Evolutionary conservation across 2,888 invertebrate species (phyloP).

Genomic region (Octodonta nipae): DNA sequence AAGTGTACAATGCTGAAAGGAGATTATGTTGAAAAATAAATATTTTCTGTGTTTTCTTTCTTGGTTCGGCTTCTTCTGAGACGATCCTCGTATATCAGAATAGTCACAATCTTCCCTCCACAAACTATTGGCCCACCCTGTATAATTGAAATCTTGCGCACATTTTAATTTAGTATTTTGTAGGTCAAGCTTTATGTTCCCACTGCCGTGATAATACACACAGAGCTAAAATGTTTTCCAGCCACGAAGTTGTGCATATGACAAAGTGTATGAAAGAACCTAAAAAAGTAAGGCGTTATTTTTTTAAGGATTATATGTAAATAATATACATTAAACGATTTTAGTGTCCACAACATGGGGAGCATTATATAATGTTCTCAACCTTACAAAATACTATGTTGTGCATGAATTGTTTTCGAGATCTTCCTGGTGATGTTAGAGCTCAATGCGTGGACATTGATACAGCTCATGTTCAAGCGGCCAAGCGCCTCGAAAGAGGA

Average conservation of each 20-base stretch:
- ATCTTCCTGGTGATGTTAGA: constrained; percentile 51
- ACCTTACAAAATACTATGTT: constrained; percentile 55
- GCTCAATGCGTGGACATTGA: constrained; percentile 62
- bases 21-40: too few species aligned
- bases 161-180: too few species aligned
- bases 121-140: too few species aligned
- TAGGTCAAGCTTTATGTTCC: constrained; percentile 58
- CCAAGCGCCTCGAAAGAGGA: constrained; percentile 55
- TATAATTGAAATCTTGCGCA: too few species aligned
- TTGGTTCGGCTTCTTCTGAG: too few species aligned
- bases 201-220: constrained; percentile 60
- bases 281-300: constrained; percentile 47
- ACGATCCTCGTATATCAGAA: too few species aligned
- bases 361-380: constrained; percentile 63
- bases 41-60: too few species aligned
- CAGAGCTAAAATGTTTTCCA: constrained; percentile 62
- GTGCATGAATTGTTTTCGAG: constrained; percentile 62
- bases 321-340: too few species aligned
- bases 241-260: constrained; percentile 59
- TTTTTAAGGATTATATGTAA: too few species aligned
- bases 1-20: too few species aligned
- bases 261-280: constrained; percentile 55
- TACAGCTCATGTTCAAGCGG: constrained; percentile 56
- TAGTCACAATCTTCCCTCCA: too few species aligned
- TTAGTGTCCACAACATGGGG: constrained; percentile 52